These are phyloP conservation scores for Ligdia adustata DNA, from an alignment of 2,888 invertebrate genomes.

Conservation along the genomic window DNA sequence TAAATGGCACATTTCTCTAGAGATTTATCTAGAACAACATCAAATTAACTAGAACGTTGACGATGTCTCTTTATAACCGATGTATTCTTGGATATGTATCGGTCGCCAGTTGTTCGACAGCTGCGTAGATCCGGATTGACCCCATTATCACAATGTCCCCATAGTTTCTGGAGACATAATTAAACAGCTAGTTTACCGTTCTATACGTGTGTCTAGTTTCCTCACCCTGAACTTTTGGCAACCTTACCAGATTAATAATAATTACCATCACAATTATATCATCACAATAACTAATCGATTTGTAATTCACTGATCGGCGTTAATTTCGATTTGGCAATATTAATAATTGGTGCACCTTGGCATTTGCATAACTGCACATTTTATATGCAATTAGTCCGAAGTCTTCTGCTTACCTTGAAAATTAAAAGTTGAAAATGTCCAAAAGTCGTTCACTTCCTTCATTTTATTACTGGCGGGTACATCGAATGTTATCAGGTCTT, in stretches of 20 bases:
- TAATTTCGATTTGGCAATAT: no score
- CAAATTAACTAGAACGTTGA: conserved; percentile 55
- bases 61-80: conserved; percentile 64
- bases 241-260: neutral
- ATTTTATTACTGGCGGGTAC: no score
- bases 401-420: no score
- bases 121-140: conserved; percentile 62
- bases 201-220: neutral
- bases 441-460: no score
- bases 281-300: neutral
- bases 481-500: no score
- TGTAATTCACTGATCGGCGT: neutral
- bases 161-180: conserved; percentile 23
- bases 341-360: no score
- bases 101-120: conserved; percentile 69
- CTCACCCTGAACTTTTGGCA: conserved; percentile 4
- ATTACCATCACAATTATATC: no score
- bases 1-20: conserved; percentile 41
- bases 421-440: no score
- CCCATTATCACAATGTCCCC: conserved; percentile 49
- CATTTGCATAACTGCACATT: no score
- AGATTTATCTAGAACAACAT: conserved; percentile 56
- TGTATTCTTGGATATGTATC: conserved; percentile 71
- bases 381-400: no score
- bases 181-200: neutral